phyloP scores from a whole-genome alignment of 2,797 vertebrate genomes.

The Macropus fuliginosus region DNA sequence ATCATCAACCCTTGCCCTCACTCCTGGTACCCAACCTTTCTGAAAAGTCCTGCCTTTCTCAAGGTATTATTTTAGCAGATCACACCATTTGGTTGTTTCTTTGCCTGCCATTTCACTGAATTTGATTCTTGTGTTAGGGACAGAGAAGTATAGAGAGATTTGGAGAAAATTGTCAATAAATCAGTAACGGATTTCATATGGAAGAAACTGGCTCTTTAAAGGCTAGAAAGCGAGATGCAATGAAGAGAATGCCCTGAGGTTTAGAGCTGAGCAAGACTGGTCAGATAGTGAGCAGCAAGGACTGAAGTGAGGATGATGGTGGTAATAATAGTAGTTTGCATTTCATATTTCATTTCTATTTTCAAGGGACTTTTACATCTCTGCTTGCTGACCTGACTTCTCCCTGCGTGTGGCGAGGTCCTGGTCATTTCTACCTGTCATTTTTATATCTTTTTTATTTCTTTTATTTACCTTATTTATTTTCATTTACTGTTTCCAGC shows the following conservation, averaged over 20 bases:
- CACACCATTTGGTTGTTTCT: background rate
- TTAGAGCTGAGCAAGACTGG: background rate
- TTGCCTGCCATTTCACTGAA: background rate
- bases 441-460: background rate
- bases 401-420: background rate
- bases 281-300: background rate
- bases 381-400: background rate
- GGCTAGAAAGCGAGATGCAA: background rate
- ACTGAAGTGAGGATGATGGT: background rate
- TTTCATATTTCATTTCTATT: background rate
- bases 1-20: background rate
- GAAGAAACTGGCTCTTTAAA: background rate
- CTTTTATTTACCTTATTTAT: background rate
- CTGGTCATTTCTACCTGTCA: background rate
- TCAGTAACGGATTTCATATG: background rate
- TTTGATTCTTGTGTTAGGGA: background rate
- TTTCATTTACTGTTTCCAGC: background rate
- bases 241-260: background rate
- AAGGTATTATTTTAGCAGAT: background rate
- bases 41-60: background rate
- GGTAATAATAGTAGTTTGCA: background rate
- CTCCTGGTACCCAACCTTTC: background rate
- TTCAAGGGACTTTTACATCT: background rate
- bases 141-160: background rate
- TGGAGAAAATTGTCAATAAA: background rate